phyloP scores from a whole-genome alignment of 2,888 invertebrate genomes.

The Lasioglossum lativentre region DNA sequence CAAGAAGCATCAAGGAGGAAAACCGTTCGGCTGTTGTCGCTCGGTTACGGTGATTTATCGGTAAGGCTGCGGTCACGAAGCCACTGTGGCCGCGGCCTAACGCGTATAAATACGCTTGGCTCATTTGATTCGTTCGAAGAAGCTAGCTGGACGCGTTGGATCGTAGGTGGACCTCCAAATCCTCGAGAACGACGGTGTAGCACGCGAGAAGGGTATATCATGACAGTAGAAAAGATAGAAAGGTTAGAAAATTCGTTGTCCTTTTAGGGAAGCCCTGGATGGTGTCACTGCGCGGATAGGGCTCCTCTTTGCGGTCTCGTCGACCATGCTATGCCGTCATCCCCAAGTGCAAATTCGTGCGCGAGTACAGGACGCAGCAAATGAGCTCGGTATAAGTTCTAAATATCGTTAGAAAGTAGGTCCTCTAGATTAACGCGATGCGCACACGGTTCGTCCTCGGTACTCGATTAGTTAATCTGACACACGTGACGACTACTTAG shows the following conservation, averaged over 20 bases:
- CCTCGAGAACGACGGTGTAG: neutral
- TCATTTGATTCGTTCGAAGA: constrained; percentile 17
- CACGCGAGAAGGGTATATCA: neutral
- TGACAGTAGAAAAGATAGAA: neutral
- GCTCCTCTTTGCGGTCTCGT: neutral
- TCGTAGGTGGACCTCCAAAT: neutral
- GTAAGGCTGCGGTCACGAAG: no score
- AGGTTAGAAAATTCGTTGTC: neutral
- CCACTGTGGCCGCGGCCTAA: neutral
- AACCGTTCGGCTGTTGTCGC: constrained; percentile 2
- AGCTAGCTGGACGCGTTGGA: neutral
- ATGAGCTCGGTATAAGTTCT: constrained; percentile 25
- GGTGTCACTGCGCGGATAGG: neutral
- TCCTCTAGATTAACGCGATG: neutral
- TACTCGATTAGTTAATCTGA: constrained; percentile 14
- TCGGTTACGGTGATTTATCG: constrained; percentile 1
- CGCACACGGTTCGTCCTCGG: constrained; percentile 16
- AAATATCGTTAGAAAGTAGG: constrained; percentile 34
- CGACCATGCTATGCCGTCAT: neutral
- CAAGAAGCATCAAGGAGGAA: neutral
- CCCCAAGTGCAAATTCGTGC: neutral
- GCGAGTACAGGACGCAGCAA: neutral
- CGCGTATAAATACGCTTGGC: neutral
- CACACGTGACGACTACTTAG: constrained; percentile 2
- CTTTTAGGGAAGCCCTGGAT: neutral